Base-by-base conservation (phyloP, 1,140 invertebrate genomes). In the Plectus sambesii region DNA sequence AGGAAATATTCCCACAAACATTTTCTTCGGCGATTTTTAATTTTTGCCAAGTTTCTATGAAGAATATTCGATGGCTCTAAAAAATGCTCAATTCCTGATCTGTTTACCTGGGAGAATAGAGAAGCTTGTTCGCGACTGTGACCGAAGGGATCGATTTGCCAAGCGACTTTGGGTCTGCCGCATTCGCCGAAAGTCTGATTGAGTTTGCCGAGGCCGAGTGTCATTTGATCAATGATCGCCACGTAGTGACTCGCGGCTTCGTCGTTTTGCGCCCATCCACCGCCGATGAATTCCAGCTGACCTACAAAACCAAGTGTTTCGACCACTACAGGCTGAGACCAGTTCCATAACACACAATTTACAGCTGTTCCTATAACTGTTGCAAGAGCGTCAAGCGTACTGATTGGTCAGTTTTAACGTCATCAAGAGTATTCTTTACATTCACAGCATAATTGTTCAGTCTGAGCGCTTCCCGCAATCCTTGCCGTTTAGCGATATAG, bases 241-340 rank as follows among this genome's bases (percentile, higher is more conserved):
- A 85, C 83, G 69, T 97, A 98, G 67, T 96, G 85, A 0, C 84
- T 80, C 0, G 79, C 75, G 0, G 87, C 89, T 66, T 96, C 90
- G 65, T 96, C 90, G 70, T 93, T 88, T 85, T 90, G 42, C 15
- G 53, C 59, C 62, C 61, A 70, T 2, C 70, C 70, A 19, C 72
- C 72, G 27, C 73, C 69, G 45, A 78, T 83, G 53, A 97, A 85
- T 74, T 93, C 85, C 22, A 97, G 71, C 53, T 83, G 79, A 3
- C 86, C 87, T 61, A 29, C 36, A 63, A 48, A 35, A 27, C 9
- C 49, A 40, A 36, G 38, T n/a, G n/a, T n/a, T n/a, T n/a, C n/a
- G n/a, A n/a, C n/a, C n/a, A n/a, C n/a, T n/a, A n/a, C n/a, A n/a
- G n/a, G n/a, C n/a, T n/a, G n/a, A n/a, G n/a, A n/a, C n/a, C n/a